phyloP scores from a whole-genome alignment of 1,140 invertebrate genomes.

The Aphelenchoides fujianensis region DNA sequence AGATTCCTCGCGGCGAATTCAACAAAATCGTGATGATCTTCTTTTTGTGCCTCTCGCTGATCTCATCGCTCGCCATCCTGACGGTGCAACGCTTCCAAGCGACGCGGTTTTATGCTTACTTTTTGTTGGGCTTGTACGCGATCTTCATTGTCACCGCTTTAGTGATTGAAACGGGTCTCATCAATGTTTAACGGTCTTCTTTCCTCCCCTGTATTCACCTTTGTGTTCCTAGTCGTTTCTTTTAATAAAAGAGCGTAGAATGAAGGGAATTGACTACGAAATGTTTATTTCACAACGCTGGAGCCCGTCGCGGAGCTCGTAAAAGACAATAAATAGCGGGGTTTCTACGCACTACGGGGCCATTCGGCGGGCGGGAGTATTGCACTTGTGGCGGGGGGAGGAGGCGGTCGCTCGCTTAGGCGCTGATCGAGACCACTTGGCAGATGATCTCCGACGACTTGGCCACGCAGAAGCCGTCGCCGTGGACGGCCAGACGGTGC shows the following conservation, averaged over 20 bases:
- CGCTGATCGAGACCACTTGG: slow-evolving; percentile 20
- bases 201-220: no score
- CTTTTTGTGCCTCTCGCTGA: slow-evolving; percentile 63
- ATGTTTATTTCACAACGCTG: not conserved
- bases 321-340: not conserved
- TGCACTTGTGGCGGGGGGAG: not conserved
- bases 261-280: not conserved
- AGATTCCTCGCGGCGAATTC: slow-evolving; percentile 61
- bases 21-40: slow-evolving; percentile 63
- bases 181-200: slow-evolving; percentile 5
- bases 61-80: slow-evolving; percentile 63
- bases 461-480: slow-evolving; percentile 12
- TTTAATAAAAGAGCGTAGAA: no score
- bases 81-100: slow-evolving; percentile 62
- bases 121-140: slow-evolving; percentile 63
- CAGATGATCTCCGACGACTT: not conserved
- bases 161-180: slow-evolving; percentile 59
- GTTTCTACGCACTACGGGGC: not conserved
- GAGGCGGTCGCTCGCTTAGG: slow-evolving; percentile 6
- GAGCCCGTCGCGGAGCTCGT: not conserved
- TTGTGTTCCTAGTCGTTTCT: no score
- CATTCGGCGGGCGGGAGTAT: not conserved
- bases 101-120: slow-evolving; percentile 63
- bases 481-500: slow-evolving; percentile 17
- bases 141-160: slow-evolving; percentile 64